A percentile compares a stretch with the other conserved stretches of the same genome.
phyloP scores from a whole-genome alignment of 1,140 invertebrate species.

The Drosophila kikkawai region DNA sequence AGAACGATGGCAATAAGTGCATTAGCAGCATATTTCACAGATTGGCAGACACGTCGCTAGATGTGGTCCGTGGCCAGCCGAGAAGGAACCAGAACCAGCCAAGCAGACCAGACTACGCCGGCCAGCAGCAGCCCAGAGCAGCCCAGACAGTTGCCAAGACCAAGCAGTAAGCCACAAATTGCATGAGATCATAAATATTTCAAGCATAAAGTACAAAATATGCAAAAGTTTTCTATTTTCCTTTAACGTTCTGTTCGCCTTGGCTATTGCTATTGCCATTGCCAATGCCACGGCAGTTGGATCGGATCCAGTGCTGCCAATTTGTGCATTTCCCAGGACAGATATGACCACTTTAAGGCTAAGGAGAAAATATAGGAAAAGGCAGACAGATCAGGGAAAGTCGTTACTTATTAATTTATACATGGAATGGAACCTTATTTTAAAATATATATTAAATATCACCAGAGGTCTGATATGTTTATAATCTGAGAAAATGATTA shows the following conservation, averaged over 20 bases:
- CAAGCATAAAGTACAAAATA: slow-evolving; percentile 84
- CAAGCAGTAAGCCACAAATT: slow-evolving; percentile 82
- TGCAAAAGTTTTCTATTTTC: slow-evolving; percentile 79
- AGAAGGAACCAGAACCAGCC: slow-evolving; percentile 18
- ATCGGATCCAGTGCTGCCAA: slow-evolving; percentile 14
- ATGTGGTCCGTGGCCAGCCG: slow-evolving; percentile 53
- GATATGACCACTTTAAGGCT: not conserved
- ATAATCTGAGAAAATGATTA: not conserved
- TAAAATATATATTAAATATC: no score
- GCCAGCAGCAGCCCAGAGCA: slow-evolving; percentile 15
- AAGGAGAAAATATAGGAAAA: not conserved
- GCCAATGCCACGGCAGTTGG: slow-evolving; percentile 32
- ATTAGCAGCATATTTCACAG: slow-evolving; percentile 84
- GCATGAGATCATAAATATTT: slow-evolving; percentile 84
- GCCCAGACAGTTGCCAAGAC: slow-evolving; percentile 63
- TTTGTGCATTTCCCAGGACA: slow-evolving; percentile 15
- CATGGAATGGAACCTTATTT: no score
- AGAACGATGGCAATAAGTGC: slow-evolving; percentile 78
- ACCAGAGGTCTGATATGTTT: no score
- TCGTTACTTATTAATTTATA: not conserved
- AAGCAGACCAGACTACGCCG: slow-evolving; percentile 9
- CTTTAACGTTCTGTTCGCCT: slow-evolving; percentile 37
- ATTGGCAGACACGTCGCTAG: slow-evolving; percentile 79
- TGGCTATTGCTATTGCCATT: slow-evolving; percentile 51
- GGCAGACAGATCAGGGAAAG: not conserved